Percentiles rank a stretch among this genome's conserved stretches.
These are phyloP conservation scores for Nicator chloris DNA, from an alignment of 2,113 vertebrate species.

Conservation along the genomic window DNA sequence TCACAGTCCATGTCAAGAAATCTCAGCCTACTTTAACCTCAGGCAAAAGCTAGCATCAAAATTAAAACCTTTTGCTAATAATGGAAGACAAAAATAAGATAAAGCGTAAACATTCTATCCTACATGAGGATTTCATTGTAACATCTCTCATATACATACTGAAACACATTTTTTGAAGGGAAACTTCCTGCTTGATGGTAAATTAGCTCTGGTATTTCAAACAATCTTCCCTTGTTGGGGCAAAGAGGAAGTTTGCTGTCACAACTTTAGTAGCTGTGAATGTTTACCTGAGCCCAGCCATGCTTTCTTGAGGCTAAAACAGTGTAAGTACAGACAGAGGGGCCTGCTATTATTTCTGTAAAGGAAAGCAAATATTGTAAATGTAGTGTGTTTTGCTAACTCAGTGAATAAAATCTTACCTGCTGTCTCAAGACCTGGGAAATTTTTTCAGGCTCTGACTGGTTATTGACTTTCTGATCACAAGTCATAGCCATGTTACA, in stretches of 20 bases:
- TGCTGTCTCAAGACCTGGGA: background rate
- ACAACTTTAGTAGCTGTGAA: background rate
- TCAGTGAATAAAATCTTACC: background rate
- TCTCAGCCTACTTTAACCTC: background rate
- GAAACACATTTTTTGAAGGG: background rate
- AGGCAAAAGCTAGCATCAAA: background rate
- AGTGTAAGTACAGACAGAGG: background rate
- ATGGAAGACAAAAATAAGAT: background rate
- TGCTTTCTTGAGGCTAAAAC: background rate
- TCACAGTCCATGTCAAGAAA: background rate
- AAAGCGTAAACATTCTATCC: background rate
- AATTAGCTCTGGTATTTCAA: background rate
- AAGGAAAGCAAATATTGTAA: background rate
- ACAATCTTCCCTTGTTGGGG: background rate
- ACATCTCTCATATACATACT: background rate
- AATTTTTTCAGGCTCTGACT: background rate
- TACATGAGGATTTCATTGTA: background rate
- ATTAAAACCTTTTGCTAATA: background rate
- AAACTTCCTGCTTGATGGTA: background rate
- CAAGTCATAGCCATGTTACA: background rate
- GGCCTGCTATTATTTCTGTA: background rate
- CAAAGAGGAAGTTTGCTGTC: background rate
- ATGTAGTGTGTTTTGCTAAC: background rate
- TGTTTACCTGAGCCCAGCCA: background rate
- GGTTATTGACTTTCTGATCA: background rate